Percentiles rank a stretch among this genome's conserved stretches.
These are phyloP conservation scores for Antedon mediterranea DNA, from an alignment of 53 echinoderm and acorn worm genomes.

Conservation along the genomic window DNA sequence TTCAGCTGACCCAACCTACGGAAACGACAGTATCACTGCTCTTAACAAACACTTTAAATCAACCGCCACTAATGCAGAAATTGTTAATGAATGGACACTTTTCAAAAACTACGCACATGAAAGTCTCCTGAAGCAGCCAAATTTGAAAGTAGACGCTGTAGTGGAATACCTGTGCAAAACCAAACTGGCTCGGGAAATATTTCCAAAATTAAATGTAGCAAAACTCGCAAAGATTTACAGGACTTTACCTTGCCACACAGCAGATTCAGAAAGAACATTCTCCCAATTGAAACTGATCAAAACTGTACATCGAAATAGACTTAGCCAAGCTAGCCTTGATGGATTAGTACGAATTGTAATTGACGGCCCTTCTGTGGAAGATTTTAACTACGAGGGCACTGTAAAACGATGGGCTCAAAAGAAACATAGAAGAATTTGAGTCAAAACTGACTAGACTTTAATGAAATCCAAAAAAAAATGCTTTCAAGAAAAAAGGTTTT, in stretches of 20 bases:
- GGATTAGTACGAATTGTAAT: constrained; percentile 2
- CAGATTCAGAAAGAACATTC: constrained; percentile 4
- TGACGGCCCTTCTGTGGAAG: background rate
- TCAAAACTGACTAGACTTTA: too few relatives aligned
- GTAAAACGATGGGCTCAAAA: background rate
- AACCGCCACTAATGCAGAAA: background rate
- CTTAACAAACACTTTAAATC: background rate
- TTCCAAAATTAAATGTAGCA: background rate
- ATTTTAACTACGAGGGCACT: background rate
- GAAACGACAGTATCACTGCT: background rate
- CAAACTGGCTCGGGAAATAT: background rate
- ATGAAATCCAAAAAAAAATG: too few relatives aligned
- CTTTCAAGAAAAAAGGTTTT: too few relatives aligned
- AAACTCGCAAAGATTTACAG: constrained; percentile 3
- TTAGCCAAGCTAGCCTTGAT: constrained; percentile 1
- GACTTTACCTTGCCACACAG: constrained; percentile 2
- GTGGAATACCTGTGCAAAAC: background rate
- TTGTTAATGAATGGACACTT: background rate
- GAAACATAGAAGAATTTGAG: background rate
- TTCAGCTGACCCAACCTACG: background rate
- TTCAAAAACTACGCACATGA: constrained; percentile 3
- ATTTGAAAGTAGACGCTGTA: background rate
- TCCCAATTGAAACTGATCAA: constrained; percentile 3
- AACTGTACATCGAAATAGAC: background rate
- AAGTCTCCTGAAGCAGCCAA: background rate